phyloP scores from a whole-genome alignment of 2,888 invertebrate genomes.

The Acanthosepion pharaonis region DNA sequence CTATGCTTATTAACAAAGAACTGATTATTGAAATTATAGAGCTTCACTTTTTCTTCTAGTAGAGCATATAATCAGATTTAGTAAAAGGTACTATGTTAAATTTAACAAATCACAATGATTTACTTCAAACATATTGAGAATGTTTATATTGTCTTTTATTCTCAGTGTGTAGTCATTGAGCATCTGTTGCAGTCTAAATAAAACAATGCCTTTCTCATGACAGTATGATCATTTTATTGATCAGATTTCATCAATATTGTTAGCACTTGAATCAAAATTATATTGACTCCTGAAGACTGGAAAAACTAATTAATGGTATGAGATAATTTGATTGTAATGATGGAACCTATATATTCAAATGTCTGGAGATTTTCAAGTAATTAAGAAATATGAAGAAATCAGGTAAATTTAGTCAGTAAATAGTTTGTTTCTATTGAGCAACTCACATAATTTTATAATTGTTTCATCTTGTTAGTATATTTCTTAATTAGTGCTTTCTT shows the following conservation, averaged over 20 bases:
- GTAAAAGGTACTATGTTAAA: no score
- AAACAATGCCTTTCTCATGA: neutral
- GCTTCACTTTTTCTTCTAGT: no score
- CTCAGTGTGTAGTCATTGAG: neutral
- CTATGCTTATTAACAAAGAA: no score
- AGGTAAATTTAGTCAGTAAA: neutral
- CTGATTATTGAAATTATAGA: no score
- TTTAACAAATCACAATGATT: no score
- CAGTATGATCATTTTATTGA: neutral
- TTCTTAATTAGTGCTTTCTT: no score
- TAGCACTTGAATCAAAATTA: neutral
- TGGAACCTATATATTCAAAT: neutral
- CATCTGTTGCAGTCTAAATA: neutral
- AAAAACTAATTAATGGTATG: neutral
- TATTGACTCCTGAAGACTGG: neutral
- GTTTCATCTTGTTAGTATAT: neutral
- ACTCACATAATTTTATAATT: neutral
- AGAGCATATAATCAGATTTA: no score
- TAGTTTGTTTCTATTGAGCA: neutral
- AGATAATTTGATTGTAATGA: neutral
- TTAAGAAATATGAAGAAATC: neutral
- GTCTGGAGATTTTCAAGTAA: neutral
- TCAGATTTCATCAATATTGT: neutral
- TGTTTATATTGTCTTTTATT: neutral
- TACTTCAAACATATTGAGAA: neutral